Percentiles rank a stretch among this genome's conserved stretches.
Conservation (phyloP, 2,888 invertebrate species). For the Fabriciana adippe region DNA sequence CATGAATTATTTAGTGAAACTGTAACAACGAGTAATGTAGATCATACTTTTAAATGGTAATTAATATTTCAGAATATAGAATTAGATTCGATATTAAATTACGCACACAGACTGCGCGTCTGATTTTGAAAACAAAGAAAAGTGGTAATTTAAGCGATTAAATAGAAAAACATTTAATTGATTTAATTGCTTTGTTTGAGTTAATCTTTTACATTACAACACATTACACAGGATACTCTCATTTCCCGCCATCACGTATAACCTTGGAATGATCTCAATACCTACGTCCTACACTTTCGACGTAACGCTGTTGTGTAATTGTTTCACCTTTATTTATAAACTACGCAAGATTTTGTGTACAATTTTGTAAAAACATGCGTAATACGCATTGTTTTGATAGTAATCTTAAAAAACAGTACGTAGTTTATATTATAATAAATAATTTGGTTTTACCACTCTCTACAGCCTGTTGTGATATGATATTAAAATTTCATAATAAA, state of each 20-base stretch:
- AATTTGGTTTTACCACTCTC: neutral
- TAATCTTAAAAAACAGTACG: constrained; percentile 23
- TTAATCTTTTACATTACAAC: constrained; percentile 15
- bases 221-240: constrained; percentile 46
- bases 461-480: neutral
- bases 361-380: constrained; percentile 32
- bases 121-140: constrained; percentile 48
- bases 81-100: constrained; percentile 48
- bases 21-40: constrained; percentile 29
- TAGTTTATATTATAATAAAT: neutral
- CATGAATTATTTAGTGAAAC: constrained; percentile 28
- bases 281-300: constrained; percentile 68
- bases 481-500: constrained; percentile 1
- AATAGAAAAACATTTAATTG: constrained; percentile 29
- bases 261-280: constrained; percentile 66
- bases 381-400: constrained; percentile 31
- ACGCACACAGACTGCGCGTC: constrained; percentile 59
- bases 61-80: constrained; percentile 8
- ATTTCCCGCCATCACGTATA: constrained; percentile 67
- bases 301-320: constrained; percentile 63
- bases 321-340: constrained; percentile 58
- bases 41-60: constrained; percentile 36
- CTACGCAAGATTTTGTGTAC: constrained; percentile 52
- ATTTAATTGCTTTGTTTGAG: constrained; percentile 22
- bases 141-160: constrained; percentile 41